Evolutionary conservation across 2,888 invertebrate species (phyloP).

Genomic region (Trichogramma evanescens): DNA sequence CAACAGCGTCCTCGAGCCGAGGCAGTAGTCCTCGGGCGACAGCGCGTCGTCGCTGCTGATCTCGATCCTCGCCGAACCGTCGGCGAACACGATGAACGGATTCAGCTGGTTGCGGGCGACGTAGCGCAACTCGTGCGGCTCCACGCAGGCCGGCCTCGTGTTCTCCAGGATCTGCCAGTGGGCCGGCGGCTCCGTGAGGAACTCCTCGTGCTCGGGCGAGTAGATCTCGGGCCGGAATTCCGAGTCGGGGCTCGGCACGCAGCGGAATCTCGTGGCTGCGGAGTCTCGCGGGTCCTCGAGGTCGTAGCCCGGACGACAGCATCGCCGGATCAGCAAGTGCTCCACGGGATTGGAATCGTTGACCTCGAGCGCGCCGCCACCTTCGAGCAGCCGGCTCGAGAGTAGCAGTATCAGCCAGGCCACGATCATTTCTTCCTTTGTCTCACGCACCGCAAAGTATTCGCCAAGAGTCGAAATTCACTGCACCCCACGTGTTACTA

Average conservation of each 20-base stretch:
- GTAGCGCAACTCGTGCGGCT: constrained; percentile 37
- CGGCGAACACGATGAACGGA: constrained; percentile 57
- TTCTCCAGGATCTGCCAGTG: constrained; percentile 49
- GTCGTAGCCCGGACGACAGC: constrained; percentile 52
- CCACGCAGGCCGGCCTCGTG: constrained; percentile 43
- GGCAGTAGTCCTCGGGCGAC: constrained; percentile 59
- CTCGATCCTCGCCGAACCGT: constrained; percentile 58
- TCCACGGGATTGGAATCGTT: too few relatives aligned
- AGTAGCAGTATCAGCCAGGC: too few relatives aligned
- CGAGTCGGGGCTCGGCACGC: constrained; percentile 34
- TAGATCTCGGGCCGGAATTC: constrained; percentile 57
- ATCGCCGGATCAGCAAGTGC: constrained; percentile 46
- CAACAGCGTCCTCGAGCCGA: constrained; percentile 60
- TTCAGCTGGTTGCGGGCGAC: constrained; percentile 32
- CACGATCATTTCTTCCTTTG: too few relatives aligned
- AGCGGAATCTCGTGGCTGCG: constrained; percentile 24
- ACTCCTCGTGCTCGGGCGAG: constrained; percentile 48
- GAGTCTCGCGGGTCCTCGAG: constrained; percentile 39
- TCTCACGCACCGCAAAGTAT: too few relatives aligned
- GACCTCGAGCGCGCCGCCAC: too few relatives aligned
- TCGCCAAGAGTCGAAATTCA: too few relatives aligned
- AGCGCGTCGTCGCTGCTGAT: constrained; percentile 47
- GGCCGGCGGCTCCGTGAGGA: constrained; percentile 49
- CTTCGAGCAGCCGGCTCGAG: too few relatives aligned
- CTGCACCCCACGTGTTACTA: too few relatives aligned